phyloP scores from a whole-genome alignment of 2,113 vertebrate species.

The Xenus cinereus region DNA sequence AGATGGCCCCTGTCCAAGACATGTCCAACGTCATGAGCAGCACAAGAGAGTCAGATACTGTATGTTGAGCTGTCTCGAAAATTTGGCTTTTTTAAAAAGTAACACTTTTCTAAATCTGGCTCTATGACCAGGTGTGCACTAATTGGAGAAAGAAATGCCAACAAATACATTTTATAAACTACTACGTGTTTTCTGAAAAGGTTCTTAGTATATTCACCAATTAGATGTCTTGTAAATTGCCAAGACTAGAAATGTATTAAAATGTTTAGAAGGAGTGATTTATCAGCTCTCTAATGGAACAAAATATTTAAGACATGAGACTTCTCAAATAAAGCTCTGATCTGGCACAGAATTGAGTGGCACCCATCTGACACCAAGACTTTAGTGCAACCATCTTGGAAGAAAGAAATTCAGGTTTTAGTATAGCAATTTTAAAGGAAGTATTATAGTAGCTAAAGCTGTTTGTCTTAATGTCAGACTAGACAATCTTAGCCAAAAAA shows the following conservation, averaged over 20 bases:
- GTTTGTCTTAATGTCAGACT: neutral
- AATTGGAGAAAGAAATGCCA: neutral
- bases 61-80: neutral
- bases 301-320: neutral
- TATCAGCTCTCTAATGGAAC: constrained; percentile 2
- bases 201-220: neutral
- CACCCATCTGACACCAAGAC: neutral
- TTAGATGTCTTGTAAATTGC: neutral
- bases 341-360: neutral
- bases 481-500: neutral
- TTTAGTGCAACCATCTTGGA: neutral
- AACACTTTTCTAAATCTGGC: neutral
- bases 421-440: neutral
- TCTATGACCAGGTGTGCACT: neutral
- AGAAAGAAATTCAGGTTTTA: neutral
- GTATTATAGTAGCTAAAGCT: neutral
- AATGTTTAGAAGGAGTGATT: constrained; percentile 13
- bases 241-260: neutral
- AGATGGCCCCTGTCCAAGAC: neutral
- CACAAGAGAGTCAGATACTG: neutral
- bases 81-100: neutral
- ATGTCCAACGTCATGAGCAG: neutral
- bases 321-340: neutral
- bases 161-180: neutral
- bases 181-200: neutral